Base-by-base conservation (phyloP, 2,113 vertebrate species). In the Orthonyx spaldingii region DNA sequence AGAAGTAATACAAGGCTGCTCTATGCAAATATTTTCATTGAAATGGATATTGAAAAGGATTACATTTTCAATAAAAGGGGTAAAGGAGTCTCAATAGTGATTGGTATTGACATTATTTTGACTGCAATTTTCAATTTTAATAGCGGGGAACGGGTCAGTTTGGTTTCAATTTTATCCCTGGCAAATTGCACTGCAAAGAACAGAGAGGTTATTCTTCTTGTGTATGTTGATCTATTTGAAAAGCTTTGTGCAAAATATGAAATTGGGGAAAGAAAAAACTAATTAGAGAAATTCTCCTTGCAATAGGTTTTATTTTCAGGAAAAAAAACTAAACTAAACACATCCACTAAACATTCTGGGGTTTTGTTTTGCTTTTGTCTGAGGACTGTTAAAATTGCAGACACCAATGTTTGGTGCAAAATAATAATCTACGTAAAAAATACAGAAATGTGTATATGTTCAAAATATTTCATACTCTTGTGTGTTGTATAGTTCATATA, bases 401-500 rank as follows among this genome's bases (percentile, higher is more conserved):
- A 79, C 96, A 96, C 94, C 94, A 91, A 70, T 93, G 94, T 97
- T 95, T 97, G 93, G 91, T 98, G 97, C 49, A 77, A 94, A 96
- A 94, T 97, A 96, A 97, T 96, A 92, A 96, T 96, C 95, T 93
- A 93, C 41, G 1, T 97, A 83, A 90, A 89, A 96, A 96, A 90
- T 93, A 93, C 74, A 82, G 82, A 96, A 95, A 92, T 94, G 70
- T 98, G 94, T 97, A 96, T 94, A 97, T 97, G 95, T 97, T 97
- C 65, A 96, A 94, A 97, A 56, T 95, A 91, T 93, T 97, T 94
- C 94, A 93, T 93, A 95, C 57, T 93, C 77, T 50, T 91, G 89
- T 93, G 96, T 96, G 97, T 90, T 96, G 94, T 98, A 92, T 97
- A 97, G 96, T 93, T 97, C 96, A 95, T 97, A 94, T 97, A 83